Evolutionary conservation across 2,888 invertebrate species (phyloP).

Genomic region (Theretra japonica): DNA sequence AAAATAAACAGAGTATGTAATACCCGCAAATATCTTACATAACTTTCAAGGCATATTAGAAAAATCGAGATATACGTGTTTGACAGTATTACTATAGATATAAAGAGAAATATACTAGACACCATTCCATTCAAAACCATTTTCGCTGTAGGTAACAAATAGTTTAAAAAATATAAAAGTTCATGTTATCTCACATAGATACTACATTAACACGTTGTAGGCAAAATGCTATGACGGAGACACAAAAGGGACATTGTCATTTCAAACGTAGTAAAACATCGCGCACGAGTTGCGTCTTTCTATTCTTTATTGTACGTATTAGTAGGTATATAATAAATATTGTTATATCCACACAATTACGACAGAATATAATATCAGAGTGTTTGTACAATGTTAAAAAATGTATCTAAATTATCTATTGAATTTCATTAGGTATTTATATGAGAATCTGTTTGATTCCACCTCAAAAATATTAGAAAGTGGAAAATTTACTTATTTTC

Average conservation of each 20-base stretch:
- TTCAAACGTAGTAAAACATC: slow-evolving; percentile 13
- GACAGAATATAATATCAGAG: background rate
- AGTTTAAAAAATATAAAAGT: no score
- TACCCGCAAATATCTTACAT: background rate
- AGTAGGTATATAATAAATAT: no score
- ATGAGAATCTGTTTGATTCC: no score
- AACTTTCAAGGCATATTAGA: background rate
- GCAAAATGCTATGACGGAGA: background rate
- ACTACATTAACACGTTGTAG: background rate
- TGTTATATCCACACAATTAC: background rate
- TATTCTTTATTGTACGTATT: background rate
- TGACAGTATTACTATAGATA: background rate
- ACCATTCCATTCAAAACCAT: no score
- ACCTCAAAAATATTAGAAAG: no score
- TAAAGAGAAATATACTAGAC: no score
- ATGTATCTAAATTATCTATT: no score
- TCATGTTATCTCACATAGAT: background rate
- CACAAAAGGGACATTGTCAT: slow-evolving; percentile 11
- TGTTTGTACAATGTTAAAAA: no score
- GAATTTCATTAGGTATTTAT: no score
- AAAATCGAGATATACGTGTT: background rate
- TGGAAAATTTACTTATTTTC: no score
- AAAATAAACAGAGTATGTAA: background rate
- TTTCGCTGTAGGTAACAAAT: no score
- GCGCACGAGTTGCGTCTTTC: background rate